Evolutionary conservation across 64 coral and sea anemone species (phyloP).

Genomic region (Montipora foliosa): DNA sequence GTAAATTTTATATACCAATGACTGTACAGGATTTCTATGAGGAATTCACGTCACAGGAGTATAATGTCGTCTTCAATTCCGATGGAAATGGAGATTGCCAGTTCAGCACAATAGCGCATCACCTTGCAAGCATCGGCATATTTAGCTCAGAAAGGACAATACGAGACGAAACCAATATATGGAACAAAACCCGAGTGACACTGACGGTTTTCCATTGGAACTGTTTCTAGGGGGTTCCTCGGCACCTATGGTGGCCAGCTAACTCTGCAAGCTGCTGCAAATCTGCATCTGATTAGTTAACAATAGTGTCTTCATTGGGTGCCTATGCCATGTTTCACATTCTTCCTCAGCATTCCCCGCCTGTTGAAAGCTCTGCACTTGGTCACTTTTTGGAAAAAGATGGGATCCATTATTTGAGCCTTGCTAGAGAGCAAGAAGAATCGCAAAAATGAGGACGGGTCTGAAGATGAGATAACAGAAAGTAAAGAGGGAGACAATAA

Average conservation of each 20-base stretch:
- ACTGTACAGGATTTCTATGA: slow-evolving; percentile 57
- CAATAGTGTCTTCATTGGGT: slow-evolving; percentile 24
- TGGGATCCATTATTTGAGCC: slow-evolving; percentile 26
- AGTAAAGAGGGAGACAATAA: too few species aligned
- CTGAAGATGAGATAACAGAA: too few species aligned
- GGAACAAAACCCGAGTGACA: neutral
- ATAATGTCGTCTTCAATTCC: slow-evolving; percentile 5
- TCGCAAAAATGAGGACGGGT: neutral
- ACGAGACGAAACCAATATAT: slow-evolving; percentile 34
- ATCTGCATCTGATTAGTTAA: neutral
- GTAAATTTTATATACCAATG: slow-evolving; percentile 51
- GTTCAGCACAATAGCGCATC: slow-evolving; percentile 3
- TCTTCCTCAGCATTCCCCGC: slow-evolving; percentile 18
- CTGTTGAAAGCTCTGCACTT: slow-evolving; percentile 43
- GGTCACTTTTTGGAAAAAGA: slow-evolving; percentile 34
- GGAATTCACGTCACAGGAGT: slow-evolving; percentile 28
- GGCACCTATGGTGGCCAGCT: slow-evolving; percentile 49
- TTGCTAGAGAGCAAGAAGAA: slow-evolving; percentile 15
- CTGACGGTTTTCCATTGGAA: slow-evolving; percentile 37
- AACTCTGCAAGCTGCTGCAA: slow-evolving; percentile 20
- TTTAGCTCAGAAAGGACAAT: slow-evolving; percentile 4
- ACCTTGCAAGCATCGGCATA: slow-evolving; percentile 8
- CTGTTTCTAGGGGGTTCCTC: slow-evolving; percentile 18
- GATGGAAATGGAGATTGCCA: slow-evolving; percentile 13
- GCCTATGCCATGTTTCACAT: slow-evolving; percentile 1